phyloP scores from a whole-genome alignment of 2,888 invertebrate genomes.

The Cheilosia vernalis region DNA sequence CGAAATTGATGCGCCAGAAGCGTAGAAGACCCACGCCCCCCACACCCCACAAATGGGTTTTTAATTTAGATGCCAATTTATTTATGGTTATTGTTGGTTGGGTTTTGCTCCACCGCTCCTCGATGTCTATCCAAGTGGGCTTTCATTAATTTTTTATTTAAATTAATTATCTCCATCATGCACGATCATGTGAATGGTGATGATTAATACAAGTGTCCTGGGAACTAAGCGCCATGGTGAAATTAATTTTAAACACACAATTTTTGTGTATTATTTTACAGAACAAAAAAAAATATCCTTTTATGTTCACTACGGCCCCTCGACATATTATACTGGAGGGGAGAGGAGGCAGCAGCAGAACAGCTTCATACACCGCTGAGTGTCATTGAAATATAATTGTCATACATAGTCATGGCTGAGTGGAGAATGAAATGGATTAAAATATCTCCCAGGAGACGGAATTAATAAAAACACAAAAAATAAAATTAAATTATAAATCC shows the following conservation, averaged over 20 bases:
- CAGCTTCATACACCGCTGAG: conserved; percentile 27
- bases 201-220: conserved; percentile 65
- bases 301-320: conserved; percentile 11
- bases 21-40: background rate
- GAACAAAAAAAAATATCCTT: conserved; percentile 33
- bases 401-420: conserved; percentile 65
- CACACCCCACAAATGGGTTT: conserved; percentile 48
- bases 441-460: conserved; percentile 65
- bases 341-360: background rate
- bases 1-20: conserved; percentile 52
- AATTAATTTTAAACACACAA: conserved; percentile 43
- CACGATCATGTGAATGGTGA: conserved; percentile 12
- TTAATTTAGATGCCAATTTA: conserved; percentile 67
- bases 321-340: no score
- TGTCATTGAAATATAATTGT: conserved; percentile 69
- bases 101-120: background rate
- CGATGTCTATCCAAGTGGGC: background rate
- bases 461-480: conserved; percentile 43
- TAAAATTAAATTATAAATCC: conserved; percentile 47
- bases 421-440: conserved; percentile 68
- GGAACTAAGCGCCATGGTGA: conserved; percentile 60
- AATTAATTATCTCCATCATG: conserved; percentile 32
- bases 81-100: conserved; percentile 58
- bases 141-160: background rate
- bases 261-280: conserved; percentile 14